Conservation (phyloP, 2,797 vertebrate species). For the Valencia hispanica region DNA sequence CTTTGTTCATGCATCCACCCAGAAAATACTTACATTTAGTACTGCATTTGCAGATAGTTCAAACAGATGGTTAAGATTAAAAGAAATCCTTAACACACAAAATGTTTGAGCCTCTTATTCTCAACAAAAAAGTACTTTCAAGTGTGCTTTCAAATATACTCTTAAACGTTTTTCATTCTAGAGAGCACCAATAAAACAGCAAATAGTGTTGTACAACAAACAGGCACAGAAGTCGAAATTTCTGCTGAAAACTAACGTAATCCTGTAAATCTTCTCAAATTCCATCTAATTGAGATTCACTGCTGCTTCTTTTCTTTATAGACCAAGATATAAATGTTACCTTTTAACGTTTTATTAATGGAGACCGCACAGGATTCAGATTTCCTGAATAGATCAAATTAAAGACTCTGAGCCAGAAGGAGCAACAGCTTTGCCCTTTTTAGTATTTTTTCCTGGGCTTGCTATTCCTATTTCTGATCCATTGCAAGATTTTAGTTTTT, state of each 20-base stretch:
- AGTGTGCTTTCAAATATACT: conserved; percentile 38
- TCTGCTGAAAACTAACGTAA: conserved; percentile 10
- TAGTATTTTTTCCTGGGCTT: neutral
- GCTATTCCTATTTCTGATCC: neutral
- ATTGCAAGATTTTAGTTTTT: neutral
- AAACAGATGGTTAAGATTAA: neutral
- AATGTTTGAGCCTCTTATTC: neutral
- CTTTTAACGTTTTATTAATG: conserved; percentile 44
- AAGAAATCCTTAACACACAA: neutral
- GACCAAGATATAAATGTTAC: conserved; percentile 18
- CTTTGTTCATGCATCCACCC: neutral
- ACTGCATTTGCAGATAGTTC: neutral
- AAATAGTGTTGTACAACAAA: conserved; percentile 36
- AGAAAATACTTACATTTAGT: neutral
- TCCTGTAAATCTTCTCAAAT: conserved; percentile 26
- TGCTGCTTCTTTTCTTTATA: conserved; percentile 29
- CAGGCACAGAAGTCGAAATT: conserved; percentile 21
- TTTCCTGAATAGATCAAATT: neutral
- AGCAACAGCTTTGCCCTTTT: neutral
- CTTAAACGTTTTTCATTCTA: conserved; percentile 30
- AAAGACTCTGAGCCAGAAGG: conserved; percentile 4
- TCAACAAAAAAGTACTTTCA: conserved; percentile 15
- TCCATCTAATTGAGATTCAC: conserved; percentile 38
- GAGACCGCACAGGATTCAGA: conserved; percentile 30
- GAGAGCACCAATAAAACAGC: conserved; percentile 31